Percentiles rank a stretch among this genome's conserved stretches.
phyloP scores from a whole-genome alignment of 2,797 vertebrate genomes.

The Micrastur ruficollis region DNA sequence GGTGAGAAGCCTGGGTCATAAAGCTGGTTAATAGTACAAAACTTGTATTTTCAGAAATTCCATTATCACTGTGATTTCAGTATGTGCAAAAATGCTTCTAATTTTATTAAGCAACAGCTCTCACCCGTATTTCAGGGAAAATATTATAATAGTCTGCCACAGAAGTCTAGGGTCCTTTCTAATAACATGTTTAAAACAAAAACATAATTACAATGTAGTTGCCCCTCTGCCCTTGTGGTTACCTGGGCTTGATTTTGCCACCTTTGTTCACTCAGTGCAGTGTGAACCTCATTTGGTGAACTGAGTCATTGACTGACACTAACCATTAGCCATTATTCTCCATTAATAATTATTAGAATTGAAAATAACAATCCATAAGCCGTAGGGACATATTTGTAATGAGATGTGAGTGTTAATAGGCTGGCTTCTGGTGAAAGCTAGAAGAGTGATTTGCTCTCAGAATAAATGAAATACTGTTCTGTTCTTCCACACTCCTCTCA shows the following conservation, averaged over 20 bases:
- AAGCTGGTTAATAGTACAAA: not conserved
- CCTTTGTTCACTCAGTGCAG: not conserved
- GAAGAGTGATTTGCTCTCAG: not conserved
- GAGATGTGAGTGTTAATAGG: not conserved
- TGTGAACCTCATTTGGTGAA: not conserved
- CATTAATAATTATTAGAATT: not conserved
- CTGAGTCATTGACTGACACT: not conserved
- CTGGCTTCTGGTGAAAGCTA: not conserved
- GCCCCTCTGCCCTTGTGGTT: not conserved
- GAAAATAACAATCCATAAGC: not conserved
- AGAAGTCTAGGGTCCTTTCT: not conserved
- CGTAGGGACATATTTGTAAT: not conserved
- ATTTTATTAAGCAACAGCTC: not conserved
- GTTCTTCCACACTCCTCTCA: not conserved
- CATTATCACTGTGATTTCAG: not conserved
- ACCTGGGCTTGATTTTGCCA: not conserved
- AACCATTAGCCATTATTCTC: not conserved
- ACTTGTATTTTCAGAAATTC: not conserved
- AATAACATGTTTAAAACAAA: not conserved
- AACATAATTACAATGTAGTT: not conserved
- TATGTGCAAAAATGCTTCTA: not conserved
- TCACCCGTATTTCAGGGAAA: not conserved
- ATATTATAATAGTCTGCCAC: not conserved
- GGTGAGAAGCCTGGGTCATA: not conserved
- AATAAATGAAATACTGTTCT: not conserved